phyloP scores from a whole-genome alignment of 2,888 invertebrate genomes.

The Lasioglossum calceatum region DNA sequence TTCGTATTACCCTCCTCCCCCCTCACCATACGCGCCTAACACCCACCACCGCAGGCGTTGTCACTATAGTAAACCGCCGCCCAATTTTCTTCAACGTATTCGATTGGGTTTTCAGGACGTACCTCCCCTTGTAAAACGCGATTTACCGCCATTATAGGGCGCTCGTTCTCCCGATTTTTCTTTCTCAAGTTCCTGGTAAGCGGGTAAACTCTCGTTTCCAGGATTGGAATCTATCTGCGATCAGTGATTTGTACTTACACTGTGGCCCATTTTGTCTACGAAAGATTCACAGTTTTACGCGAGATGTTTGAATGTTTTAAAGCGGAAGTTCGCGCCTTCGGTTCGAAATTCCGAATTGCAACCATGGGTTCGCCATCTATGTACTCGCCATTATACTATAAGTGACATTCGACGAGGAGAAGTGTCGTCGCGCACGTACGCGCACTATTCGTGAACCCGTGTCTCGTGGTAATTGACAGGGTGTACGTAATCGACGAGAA shows the following conservation, averaged over 20 bases:
- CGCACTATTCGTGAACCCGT: background rate
- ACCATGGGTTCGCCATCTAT: background rate
- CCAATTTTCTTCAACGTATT: background rate
- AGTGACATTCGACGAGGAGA: background rate
- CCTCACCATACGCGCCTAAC: no score
- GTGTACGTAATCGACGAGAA: constrained; percentile 50
- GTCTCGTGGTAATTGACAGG: constrained; percentile 14
- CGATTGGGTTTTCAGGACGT: background rate
- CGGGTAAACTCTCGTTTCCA: no score
- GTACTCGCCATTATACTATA: background rate
- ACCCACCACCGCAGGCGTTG: no score
- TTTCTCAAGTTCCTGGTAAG: background rate
- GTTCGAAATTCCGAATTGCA: background rate
- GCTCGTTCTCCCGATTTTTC: background rate
- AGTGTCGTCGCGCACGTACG: background rate
- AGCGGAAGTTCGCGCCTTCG: background rate
- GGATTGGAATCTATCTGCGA: no score
- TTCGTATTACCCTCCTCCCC: no score
- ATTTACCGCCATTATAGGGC: background rate
- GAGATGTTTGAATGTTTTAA: background rate
- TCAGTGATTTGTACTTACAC: background rate
- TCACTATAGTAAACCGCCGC: no score
- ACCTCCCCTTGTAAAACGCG: no score
- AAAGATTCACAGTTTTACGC: background rate
- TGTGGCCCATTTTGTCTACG: background rate